Base-by-base conservation (phyloP, 1,140 invertebrate species). In the Agraylea sexmaculata region DNA sequence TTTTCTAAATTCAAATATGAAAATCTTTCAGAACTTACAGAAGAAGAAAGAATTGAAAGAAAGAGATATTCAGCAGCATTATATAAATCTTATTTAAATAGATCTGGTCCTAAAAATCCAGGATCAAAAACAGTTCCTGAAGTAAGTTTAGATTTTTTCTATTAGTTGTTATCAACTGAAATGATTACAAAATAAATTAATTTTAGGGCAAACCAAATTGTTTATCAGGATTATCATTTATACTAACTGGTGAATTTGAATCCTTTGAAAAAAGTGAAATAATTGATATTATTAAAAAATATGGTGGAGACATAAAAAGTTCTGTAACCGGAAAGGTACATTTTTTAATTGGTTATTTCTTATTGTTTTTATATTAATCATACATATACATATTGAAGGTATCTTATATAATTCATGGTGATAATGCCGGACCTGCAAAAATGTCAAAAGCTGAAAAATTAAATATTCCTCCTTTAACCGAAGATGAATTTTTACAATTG, bases 221-320 rank as follows among this genome's bases (percentile, higher is more conserved):
- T 55, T 59, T 93, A 3, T 71, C 74, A 36, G 80, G 82, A 37
- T 59, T 84, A 45, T 81, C 75, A 18, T 92, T 95, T 59, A 60
- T 94, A 6, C 62, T 89, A 29, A 92, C 87, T 42, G 91, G 91
- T 15, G 81, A 93, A 4, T 64, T 91, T 8, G 89, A 93, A 55
- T 90, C 86, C 0, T 69, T 95, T 47, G 87, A 91, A 54, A 68
- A 82, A 20, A 82, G 89, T 21, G 87, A 91, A 52, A 74, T 77
- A 15, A 71, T 74, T 28, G 71, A 70, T 15, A 58, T 90, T 8
- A 77, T 93, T 18, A 75, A 75, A 42, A 75, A 80, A 47, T 86
- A 85, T 60, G 87, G 88, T 16, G 91, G 89, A 1, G 75, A 75
- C 58, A 69, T 87, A 1, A 80, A 84, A 38, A 70, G 63, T 12